phyloP scores from a whole-genome alignment of 2,888 invertebrate genomes.

The Mythimna lalbum region DNA sequence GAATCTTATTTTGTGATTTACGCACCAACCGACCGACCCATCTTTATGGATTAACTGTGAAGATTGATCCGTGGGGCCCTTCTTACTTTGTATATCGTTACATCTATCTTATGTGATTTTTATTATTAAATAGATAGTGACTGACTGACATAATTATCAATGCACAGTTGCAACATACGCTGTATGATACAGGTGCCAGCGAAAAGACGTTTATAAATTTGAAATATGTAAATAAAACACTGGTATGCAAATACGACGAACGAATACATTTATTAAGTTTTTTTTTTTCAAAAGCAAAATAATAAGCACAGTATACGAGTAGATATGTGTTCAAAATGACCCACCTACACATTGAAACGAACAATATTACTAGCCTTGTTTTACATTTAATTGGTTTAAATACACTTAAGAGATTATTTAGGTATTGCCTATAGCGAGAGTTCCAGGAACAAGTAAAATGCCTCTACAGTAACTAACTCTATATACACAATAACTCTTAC shows the following conservation, averaged over 20 bases:
- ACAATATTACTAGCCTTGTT: background rate
- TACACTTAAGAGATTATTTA: constrained; percentile 42
- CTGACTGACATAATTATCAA: too few relatives aligned
- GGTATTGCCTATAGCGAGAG: constrained; percentile 15
- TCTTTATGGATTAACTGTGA: too few relatives aligned
- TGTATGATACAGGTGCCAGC: background rate
- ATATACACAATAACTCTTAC: too few relatives aligned
- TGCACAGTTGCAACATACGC: too few relatives aligned
- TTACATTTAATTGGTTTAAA: constrained; percentile 39
- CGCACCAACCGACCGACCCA: too few relatives aligned
- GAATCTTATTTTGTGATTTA: too few relatives aligned
- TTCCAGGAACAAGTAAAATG: constrained; percentile 45
- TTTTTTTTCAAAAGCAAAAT: background rate
- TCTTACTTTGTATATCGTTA: too few relatives aligned
- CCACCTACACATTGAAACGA: background rate
- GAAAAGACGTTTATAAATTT: background rate
- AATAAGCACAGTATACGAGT: background rate
- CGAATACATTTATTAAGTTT: constrained; percentile 6
- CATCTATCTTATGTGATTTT: too few relatives aligned
- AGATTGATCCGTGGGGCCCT: too few relatives aligned
- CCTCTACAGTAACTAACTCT: too few relatives aligned
- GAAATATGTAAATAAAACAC: constrained; percentile 18
- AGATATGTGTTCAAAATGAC: too few relatives aligned
- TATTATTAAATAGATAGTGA: too few relatives aligned
- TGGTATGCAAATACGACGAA: background rate